These are phyloP conservation scores for Noctua janthe DNA, from an alignment of 2,888 invertebrate genomes.

Conservation along the genomic window DNA sequence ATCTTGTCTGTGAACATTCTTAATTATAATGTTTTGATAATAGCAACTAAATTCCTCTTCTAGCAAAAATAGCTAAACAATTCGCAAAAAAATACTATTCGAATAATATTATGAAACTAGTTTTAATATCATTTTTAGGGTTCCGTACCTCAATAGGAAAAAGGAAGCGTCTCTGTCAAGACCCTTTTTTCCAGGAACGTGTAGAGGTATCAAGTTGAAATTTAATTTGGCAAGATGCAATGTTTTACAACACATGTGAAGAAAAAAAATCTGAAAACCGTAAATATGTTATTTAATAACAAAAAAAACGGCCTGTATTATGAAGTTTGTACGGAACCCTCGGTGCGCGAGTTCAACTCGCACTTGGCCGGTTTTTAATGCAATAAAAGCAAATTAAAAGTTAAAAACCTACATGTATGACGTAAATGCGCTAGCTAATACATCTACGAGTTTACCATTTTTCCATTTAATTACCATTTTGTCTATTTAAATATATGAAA, in stretches of 20 bases:
- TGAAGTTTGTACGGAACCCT: not conserved
- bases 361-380: not conserved
- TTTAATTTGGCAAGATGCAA: no score
- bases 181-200: no score
- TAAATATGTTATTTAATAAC: no score
- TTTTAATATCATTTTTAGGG: no score
- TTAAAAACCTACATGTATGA: not conserved
- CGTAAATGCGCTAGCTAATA: not conserved
- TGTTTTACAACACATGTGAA: no score
- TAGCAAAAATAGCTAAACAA: not conserved
- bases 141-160: no score
- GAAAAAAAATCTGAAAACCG: no score
- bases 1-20: no score
- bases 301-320: not conserved
- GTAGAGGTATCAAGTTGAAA: no score
- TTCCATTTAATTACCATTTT: not conserved
- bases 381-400: not conserved
- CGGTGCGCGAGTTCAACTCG: not conserved
- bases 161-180: no score
- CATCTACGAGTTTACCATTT: not conserved
- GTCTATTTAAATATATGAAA: not conserved
- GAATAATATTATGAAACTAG: no score
- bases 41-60: not conserved
- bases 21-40: not conserved
- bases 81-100: no score